Conservation (phyloP, 2,888 invertebrate species). For the Dolomedes plantarius region DNA sequence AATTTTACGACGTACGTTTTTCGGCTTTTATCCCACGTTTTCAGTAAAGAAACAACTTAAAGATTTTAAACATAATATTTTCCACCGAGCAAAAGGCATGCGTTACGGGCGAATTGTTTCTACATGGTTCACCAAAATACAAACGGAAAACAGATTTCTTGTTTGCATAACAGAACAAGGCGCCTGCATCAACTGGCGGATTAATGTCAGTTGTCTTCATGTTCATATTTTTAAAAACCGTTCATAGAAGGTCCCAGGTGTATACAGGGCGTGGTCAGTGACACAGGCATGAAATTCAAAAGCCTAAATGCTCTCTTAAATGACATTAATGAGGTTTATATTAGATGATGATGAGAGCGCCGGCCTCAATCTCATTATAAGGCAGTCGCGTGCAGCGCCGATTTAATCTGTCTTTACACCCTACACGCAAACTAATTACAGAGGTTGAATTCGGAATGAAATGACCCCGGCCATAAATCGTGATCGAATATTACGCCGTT, state of each 20-base stretch:
- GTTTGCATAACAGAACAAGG: no score
- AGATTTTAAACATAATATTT: no score
- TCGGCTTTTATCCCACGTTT: no score
- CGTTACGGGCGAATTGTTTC: no score
- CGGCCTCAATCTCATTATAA: conserved; percentile 29
- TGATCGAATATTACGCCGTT: background rate
- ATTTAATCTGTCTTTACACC: conserved; percentile 23
- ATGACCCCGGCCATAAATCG: background rate
- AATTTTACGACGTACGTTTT: no score
- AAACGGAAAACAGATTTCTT: no score
- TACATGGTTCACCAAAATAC: no score
- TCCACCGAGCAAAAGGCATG: no score
- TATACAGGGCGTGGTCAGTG: conserved; percentile 40
- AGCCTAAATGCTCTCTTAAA: conserved; percentile 36
- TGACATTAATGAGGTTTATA: conserved; percentile 64
- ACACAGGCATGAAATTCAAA: background rate
- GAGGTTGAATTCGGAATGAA: background rate
- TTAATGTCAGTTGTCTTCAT: background rate
- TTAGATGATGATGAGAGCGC: conserved; percentile 53
- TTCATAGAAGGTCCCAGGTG: background rate
- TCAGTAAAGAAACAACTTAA: no score
- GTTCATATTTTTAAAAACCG: background rate
- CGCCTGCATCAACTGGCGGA: background rate
- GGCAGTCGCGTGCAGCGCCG: conserved; percentile 24
- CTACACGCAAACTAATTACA: conserved; percentile 6